Base-by-base conservation (phyloP, 2,888 invertebrate species). In the Athalia cordata region DNA sequence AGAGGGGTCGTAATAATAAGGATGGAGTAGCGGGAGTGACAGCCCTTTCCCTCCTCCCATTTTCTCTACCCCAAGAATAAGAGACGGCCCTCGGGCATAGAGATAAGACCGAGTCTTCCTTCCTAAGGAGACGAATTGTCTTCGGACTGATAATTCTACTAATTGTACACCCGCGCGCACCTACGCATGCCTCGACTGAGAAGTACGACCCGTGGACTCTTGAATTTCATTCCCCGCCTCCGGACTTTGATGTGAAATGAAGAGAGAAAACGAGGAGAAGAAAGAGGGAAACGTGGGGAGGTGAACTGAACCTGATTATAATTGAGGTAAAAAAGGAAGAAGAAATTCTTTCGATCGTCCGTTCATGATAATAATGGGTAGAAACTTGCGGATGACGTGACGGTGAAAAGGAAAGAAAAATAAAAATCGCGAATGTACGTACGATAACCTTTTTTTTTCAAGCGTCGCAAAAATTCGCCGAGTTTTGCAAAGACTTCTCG, bases 141-240 rank as follows among this genome's bases (percentile, higher is more conserved):
- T 82, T 78, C 77, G 68, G 79, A 78, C 82, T 81, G 84, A 86
- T 85, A 84, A 85, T 86, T 82, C 83, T 82, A 84, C 84, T 87
- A 86, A 87, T 86, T 85, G 83, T 83, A 79, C 84, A 84, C 84
- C 84, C 84, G 81, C 72, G 78, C 78, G 5, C 50, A 43, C 50
- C 52, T 68, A 11, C 43, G 4, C 49, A 29, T 13, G 29, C 11
- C 11, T 8, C 55, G 68, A 9, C 29, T 15, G 15, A 29, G 13
- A 52, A n/a, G n/a, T 0, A 9, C 0, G 8, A 43, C 29, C 9
- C 9, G 50, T 7, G 15, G 11, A 43, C 47, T 11, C 13, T 29
- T 62, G 15, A 62, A 62, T 49, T 7, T 49, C 49, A 49, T 29
- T 13, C 13, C 49, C 49, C 49, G 15, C 4, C 66, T 49, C n/a